A percentile compares a stretch with the other conserved stretches of the same genome.
These are phyloP conservation scores for Tolypeutes matacus DNA, from an alignment of 2,797 vertebrate species.

Conservation along the genomic window DNA sequence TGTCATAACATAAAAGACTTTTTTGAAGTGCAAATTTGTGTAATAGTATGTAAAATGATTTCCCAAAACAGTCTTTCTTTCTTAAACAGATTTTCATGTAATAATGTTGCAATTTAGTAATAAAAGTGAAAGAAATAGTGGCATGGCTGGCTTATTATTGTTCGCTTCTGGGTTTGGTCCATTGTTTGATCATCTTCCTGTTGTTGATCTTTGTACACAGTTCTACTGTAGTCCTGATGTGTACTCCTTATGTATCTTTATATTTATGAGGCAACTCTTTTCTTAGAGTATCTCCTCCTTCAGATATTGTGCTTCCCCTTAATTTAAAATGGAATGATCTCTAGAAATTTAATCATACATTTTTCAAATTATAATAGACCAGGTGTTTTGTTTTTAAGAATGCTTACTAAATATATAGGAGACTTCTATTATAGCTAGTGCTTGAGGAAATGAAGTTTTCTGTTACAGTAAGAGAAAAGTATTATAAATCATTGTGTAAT, in stretches of 20 bases:
- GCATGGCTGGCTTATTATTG: background rate
- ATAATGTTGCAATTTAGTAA: background rate
- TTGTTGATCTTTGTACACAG: background rate
- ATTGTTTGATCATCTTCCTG: background rate
- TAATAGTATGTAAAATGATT: background rate
- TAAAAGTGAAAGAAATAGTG: background rate
- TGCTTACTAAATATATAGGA: background rate
- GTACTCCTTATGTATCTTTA: background rate
- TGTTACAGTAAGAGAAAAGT: background rate
- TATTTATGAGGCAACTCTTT: background rate
- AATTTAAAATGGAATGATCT: background rate
- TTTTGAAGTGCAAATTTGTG: slow-evolving; percentile 25
- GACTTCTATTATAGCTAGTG: background rate
- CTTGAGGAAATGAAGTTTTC: background rate
- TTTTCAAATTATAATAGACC: background rate
- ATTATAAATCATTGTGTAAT: background rate
- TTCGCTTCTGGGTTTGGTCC: background rate
- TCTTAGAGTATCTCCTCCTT: background rate
- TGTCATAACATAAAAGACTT: background rate
- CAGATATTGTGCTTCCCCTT: background rate
- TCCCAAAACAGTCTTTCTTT: background rate
- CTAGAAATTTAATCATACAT: background rate
- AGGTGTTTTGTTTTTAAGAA: background rate
- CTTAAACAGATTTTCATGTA: background rate
- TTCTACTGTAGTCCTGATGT: background rate